These are phyloP conservation scores for Hypotaenidia philippensis DNA, from an alignment of 2,797 vertebrate genomes.

Conservation along the genomic window DNA sequence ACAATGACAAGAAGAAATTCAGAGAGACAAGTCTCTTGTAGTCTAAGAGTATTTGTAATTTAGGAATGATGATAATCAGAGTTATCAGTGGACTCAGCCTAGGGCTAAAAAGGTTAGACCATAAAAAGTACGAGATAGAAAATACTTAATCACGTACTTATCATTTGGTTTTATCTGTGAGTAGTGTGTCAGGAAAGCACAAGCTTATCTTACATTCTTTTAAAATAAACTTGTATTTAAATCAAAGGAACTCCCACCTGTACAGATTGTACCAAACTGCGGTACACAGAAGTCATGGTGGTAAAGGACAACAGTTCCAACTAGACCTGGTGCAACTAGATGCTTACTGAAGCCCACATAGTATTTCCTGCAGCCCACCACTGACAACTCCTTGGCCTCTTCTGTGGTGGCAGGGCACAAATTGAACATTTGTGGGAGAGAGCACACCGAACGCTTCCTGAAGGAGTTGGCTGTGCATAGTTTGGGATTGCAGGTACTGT, in stretches of 20 bases:
- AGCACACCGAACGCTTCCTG: background rate
- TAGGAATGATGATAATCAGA: background rate
- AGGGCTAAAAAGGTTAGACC: background rate
- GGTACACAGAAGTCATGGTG: background rate
- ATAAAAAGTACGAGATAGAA: background rate
- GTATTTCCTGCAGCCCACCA: background rate
- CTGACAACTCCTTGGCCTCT: background rate
- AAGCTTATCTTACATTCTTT: background rate
- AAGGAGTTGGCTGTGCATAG: background rate
- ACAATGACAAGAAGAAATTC: background rate
- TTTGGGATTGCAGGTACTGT: background rate
- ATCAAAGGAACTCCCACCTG: background rate
- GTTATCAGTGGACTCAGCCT: background rate
- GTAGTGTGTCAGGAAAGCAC: background rate
- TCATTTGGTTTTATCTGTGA: background rate
- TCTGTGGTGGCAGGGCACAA: background rate
- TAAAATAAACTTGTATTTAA: background rate
- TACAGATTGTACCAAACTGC: background rate
- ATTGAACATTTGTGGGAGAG: background rate
- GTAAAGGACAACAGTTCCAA: background rate
- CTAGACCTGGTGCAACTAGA: background rate
- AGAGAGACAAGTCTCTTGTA: background rate
- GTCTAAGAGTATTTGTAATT: background rate
- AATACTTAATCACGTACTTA: background rate
- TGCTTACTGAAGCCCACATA: background rate